A percentile compares a stretch with the other conserved stretches of the same genome.
Evolutionary conservation across 2,797 vertebrate species (phyloP).

Genomic region (Columba guinea): DNA sequence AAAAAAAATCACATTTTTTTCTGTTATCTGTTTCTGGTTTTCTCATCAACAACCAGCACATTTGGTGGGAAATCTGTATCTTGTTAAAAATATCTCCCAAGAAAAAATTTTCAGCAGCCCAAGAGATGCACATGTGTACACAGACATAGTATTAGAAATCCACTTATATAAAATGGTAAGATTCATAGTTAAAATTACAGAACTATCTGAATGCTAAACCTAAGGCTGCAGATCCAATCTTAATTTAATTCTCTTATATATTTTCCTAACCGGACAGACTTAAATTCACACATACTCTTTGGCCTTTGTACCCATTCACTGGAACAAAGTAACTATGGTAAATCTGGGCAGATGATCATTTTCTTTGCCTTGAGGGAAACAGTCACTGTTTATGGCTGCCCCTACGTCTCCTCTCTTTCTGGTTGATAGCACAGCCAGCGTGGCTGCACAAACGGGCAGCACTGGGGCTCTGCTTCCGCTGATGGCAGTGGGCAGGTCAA

Average conservation of each 20-base stretch:
- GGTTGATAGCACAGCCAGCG: background rate
- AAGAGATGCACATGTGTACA: background rate
- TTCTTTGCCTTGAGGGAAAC: background rate
- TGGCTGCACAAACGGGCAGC: background rate
- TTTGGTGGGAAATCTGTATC: background rate
- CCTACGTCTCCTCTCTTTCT: background rate
- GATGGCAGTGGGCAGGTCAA: background rate
- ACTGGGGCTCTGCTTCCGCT: fast-evolving
- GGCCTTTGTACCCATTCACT: background rate
- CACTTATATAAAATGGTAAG: background rate
- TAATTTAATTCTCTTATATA: background rate
- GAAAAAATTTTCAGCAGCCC: background rate
- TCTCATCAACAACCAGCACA: background rate
- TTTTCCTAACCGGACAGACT: background rate
- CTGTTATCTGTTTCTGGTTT: background rate
- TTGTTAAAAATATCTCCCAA: conserved; percentile 34
- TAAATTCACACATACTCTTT: background rate
- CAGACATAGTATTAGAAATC: background rate
- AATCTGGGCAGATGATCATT: background rate
- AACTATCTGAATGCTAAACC: background rate
- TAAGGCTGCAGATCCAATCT: background rate
- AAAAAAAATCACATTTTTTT: background rate
- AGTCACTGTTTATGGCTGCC: background rate
- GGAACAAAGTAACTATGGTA: background rate
- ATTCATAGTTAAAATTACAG: background rate